A percentile compares a stretch with the other conserved stretches of the same genome.
phyloP scores from a whole-genome alignment of 2,888 invertebrate species.

The Ophonus ardosiacus region DNA sequence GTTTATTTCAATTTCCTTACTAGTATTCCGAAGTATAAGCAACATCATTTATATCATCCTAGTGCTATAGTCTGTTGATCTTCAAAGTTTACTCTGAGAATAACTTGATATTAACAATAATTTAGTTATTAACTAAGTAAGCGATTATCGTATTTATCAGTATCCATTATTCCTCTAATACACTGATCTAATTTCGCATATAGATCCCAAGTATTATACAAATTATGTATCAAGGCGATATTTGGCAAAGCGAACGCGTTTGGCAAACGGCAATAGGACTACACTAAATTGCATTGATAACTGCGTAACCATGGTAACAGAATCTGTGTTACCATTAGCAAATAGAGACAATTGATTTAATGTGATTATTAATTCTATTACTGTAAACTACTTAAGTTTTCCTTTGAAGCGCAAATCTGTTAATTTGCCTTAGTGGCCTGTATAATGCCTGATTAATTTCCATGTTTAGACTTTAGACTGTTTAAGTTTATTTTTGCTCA shows the following conservation, averaged over 20 bases:
- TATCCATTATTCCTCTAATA: background rate
- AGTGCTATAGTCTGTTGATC: background rate
- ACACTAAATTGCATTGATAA: background rate
- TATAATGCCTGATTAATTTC: background rate
- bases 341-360: background rate
- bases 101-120: background rate
- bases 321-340: background rate
- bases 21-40: too few relatives aligned
- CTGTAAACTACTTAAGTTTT: background rate
- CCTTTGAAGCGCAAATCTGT: background rate
- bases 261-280: background rate
- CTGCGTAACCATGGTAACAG: background rate
- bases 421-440: background rate
- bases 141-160: background rate
- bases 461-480: background rate
- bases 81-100: background rate
- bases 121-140: background rate
- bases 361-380: background rate
- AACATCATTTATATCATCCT: too few relatives aligned
- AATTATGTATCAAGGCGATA: background rate
- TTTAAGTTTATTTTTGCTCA: background rate
- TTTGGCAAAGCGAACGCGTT: background rate
- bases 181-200: background rate
- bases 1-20: too few relatives aligned
- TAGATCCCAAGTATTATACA: background rate